These are phyloP conservation scores for Pimephales promelas DNA, from an alignment of 2,113 vertebrate genomes.

Conservation along the genomic window DNA sequence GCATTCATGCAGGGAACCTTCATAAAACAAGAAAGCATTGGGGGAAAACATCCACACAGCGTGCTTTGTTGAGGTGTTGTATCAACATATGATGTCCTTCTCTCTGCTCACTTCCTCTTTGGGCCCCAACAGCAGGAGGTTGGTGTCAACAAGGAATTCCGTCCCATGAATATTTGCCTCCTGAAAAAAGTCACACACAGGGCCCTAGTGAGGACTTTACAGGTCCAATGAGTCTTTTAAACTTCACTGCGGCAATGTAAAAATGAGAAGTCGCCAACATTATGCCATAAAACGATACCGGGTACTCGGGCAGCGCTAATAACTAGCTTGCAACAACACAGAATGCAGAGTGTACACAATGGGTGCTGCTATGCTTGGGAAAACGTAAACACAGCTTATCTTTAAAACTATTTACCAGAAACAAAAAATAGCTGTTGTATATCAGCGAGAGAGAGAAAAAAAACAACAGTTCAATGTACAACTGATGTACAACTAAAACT, in stretches of 20 bases:
- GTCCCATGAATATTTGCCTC: constrained; percentile 72
- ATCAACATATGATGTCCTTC: constrained; percentile 76
- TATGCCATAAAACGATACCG: constrained; percentile 68
- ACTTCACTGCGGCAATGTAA: constrained; percentile 59
- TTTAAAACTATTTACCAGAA: not conserved
- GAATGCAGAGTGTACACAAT: constrained; percentile 42
- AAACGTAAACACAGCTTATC: not conserved
- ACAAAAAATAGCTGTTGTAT: not conserved
- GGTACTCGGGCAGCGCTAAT: constrained; percentile 55
- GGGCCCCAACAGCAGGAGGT: constrained; percentile 77
- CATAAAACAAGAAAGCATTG: constrained; percentile 60
- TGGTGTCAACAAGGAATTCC: constrained; percentile 79
- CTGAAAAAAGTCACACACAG: constrained; percentile 72
- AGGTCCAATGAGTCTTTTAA: constrained; percentile 61
- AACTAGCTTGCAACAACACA: constrained; percentile 50
- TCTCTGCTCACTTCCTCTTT: constrained; percentile 70
- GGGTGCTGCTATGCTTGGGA: not conserved
- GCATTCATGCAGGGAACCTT: constrained; percentile 34
- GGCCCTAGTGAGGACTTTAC: constrained; percentile 69
- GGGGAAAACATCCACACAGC: constrained; percentile 74
- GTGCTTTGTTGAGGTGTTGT: constrained; percentile 80
- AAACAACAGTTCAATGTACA: not conserved
- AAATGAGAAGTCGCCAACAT: constrained; percentile 65
- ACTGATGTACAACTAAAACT: not conserved
- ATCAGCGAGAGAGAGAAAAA: too few species aligned